phyloP scores from a whole-genome alignment of 1,140 invertebrate species.

The Metaphire vulgaris region DNA sequence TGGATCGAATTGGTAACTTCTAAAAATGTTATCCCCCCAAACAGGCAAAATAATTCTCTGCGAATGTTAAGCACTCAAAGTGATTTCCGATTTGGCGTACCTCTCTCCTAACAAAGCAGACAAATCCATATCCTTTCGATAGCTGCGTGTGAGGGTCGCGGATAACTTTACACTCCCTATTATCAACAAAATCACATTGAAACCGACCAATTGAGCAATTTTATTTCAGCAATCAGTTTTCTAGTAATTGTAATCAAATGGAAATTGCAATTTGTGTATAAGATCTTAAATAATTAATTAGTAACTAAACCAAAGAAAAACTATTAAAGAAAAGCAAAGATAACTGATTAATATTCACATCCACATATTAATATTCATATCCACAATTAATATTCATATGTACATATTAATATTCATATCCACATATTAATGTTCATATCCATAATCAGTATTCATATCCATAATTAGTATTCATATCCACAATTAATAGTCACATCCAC shows the following conservation, averaged over 20 bases:
- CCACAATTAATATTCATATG: background rate
- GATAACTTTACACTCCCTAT: constrained; percentile 93
- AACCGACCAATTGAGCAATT: background rate
- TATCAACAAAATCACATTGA: background rate
- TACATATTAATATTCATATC: background rate
- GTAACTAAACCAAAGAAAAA: background rate
- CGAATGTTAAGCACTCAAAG: too few species aligned
- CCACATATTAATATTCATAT: background rate
- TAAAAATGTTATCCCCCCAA: too few species aligned
- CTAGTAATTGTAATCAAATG: too few species aligned
- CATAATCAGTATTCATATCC: background rate
- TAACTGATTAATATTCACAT: background rate
- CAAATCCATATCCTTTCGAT: constrained; percentile 99
- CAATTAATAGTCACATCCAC: background rate
- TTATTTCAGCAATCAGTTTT: too few species aligned
- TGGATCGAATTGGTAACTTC: too few species aligned
- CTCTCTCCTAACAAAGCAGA: constrained; percentile 96
- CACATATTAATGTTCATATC: background rate
- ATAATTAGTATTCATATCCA: background rate
- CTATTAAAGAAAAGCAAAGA: background rate
- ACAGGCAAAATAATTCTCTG: too few species aligned
- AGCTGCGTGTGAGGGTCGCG: constrained; percentile 95
- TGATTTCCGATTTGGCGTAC: constrained; percentile 61
- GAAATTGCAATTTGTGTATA: too few species aligned
- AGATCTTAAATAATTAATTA: too few species aligned